A percentile compares a stretch with the other conserved stretches of the same genome.
Conservation (phyloP, 2,888 invertebrate species). For the Aelia acuminata region DNA sequence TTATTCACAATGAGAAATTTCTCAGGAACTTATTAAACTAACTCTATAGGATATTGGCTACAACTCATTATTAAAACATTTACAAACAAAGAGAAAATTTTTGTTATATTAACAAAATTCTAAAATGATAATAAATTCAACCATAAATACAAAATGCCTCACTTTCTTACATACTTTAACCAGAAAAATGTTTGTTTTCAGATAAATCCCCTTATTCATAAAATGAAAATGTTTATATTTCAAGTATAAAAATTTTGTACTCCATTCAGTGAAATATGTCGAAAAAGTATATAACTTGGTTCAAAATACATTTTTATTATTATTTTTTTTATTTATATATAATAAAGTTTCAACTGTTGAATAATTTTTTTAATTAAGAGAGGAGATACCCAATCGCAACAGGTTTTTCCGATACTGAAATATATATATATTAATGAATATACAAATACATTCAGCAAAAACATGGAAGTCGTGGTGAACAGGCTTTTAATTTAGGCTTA, state of each 20-base stretch:
- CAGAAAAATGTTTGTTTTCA: constrained; percentile 16
- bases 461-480: constrained; percentile 59
- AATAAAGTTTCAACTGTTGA: constrained; percentile 27
- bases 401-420: constrained; percentile 23
- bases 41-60: constrained; percentile 60
- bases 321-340: constrained; percentile 14
- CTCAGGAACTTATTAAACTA: constrained; percentile 63
- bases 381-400: constrained; percentile 15
- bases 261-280: constrained; percentile 41
- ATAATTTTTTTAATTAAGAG: constrained; percentile 56
- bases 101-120: constrained; percentile 33
- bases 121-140: constrained; percentile 20
- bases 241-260: constrained; percentile 50
- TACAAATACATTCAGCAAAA: constrained; percentile 55
- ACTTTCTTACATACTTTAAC: neutral
- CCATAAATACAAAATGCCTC: neutral
- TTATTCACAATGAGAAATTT: constrained; percentile 63
- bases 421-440: neutral
- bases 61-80: constrained; percentile 52
- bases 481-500: constrained; percentile 58
- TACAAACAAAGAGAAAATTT: constrained; percentile 53
- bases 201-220: constrained; percentile 37
- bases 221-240: constrained; percentile 4
- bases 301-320: constrained; percentile 31
- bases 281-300: constrained; percentile 31